Conservation (phyloP, 2,888 invertebrate genomes). For the Pachycephus smyrnensis region DNA sequence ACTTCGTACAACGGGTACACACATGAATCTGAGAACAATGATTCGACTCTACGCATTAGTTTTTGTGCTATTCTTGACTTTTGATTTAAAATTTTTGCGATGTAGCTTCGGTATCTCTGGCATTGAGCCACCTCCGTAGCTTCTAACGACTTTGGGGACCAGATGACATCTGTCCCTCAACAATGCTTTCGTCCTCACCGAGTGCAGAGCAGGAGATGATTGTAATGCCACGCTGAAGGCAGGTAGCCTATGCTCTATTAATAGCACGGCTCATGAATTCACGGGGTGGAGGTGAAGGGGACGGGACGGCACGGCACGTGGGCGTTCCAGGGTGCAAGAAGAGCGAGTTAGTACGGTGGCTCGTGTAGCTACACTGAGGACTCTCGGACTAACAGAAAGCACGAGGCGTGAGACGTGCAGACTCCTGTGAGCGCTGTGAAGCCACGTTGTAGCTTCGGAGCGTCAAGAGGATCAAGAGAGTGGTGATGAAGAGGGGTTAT, state of each 20-base stretch:
- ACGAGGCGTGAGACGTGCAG: neutral
- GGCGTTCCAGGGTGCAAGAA: slow-evolving; percentile 36
- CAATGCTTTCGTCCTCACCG: neutral
- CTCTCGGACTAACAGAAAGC: neutral
- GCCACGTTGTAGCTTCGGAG: neutral
- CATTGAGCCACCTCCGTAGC: neutral
- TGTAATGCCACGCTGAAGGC: neutral
- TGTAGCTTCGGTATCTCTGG: no score
- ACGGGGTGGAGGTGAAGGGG: neutral
- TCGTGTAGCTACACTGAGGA: neutral
- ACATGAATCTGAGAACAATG: neutral
- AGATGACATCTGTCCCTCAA: neutral
- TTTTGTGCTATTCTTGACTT: neutral
- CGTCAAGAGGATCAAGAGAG: slow-evolving; percentile 10
- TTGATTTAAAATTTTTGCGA: no score
- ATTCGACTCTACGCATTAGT: neutral
- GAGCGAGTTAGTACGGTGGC: slow-evolving; percentile 1
- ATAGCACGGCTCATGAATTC: slow-evolving; percentile 18
- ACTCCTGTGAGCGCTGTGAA: neutral
- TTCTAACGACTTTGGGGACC: neutral
- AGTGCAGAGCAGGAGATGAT: neutral
- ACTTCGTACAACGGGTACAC: neutral
- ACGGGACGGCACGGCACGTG: slow-evolving; percentile 34
- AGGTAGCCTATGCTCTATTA: slow-evolving; percentile 14
- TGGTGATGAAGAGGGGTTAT: neutral